phyloP scores from a whole-genome alignment of 2,113 vertebrate genomes.

The Rhea pennata region DNA sequence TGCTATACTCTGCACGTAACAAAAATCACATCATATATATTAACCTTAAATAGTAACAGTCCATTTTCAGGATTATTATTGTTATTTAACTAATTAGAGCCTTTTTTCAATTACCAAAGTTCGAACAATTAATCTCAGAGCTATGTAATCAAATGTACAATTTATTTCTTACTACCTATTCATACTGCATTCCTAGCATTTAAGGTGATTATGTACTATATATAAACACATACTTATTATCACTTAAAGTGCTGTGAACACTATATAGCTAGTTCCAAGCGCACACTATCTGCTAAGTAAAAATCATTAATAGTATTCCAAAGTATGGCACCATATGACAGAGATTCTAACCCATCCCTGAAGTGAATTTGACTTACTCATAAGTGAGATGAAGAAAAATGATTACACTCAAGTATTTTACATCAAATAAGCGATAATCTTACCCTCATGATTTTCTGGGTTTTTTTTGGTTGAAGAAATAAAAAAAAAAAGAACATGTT shows the following conservation, averaged over 20 bases:
- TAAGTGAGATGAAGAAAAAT: conserved; percentile 61
- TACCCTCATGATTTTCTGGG: background rate
- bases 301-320: conserved; percentile 16
- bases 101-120: conserved; percentile 32
- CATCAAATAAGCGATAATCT: background rate
- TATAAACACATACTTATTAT: conserved; percentile 37
- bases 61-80: background rate
- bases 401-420: conserved; percentile 42
- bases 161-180: conserved; percentile 60
- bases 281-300: background rate
- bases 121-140: conserved; percentile 67
- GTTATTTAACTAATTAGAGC: conserved; percentile 12
- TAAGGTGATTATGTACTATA: conserved; percentile 65
- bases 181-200: conserved; percentile 53
- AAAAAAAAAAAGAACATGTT: background rate
- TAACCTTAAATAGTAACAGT: conserved; percentile 12
- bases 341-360: conserved; percentile 7
- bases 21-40: background rate
- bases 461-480: background rate
- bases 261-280: background rate
- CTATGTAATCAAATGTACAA: conserved; percentile 46
- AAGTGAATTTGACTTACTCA: conserved; percentile 44
- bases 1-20: background rate
- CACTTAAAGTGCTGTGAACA: background rate
- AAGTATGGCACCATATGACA: background rate